Percentiles rank a stretch among this genome's conserved stretches.
These are phyloP conservation scores for Dromiciops gliroides DNA, from an alignment of 2,113 vertebrate species.

Conservation along the genomic window DNA sequence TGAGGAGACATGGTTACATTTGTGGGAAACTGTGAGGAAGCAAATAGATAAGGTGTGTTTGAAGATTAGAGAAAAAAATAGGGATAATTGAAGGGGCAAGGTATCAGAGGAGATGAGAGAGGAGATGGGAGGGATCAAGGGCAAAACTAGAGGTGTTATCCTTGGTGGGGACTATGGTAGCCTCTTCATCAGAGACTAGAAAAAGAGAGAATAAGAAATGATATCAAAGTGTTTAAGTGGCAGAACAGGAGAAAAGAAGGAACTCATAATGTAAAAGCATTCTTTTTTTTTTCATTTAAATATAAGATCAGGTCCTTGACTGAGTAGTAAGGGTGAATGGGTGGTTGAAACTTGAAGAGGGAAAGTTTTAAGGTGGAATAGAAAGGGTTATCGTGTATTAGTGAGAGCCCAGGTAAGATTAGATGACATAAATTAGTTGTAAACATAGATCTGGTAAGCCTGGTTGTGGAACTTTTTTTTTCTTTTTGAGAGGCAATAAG, in stretches of 20 bases:
- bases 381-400: neutral
- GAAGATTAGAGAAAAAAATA: neutral
- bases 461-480: neutral
- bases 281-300: neutral
- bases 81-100: neutral
- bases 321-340: neutral
- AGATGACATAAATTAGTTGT: neutral
- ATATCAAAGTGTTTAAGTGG: neutral
- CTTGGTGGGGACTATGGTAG: neutral
- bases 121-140: neutral
- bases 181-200: neutral
- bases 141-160: neutral
- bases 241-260: neutral
- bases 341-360: neutral
- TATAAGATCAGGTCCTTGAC: neutral
- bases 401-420: neutral
- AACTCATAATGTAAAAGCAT: neutral
- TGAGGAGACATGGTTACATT: neutral
- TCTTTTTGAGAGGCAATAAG: no score
- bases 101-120: neutral
- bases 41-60: neutral
- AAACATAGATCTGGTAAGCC: neutral
- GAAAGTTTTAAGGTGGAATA: neutral
- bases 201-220: neutral
- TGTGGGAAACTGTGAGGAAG: neutral